Percentiles rank a stretch among this genome's conserved stretches.
These are phyloP conservation scores for Meteorus colon DNA, from an alignment of 2,888 invertebrate genomes.

Conservation along the genomic window DNA sequence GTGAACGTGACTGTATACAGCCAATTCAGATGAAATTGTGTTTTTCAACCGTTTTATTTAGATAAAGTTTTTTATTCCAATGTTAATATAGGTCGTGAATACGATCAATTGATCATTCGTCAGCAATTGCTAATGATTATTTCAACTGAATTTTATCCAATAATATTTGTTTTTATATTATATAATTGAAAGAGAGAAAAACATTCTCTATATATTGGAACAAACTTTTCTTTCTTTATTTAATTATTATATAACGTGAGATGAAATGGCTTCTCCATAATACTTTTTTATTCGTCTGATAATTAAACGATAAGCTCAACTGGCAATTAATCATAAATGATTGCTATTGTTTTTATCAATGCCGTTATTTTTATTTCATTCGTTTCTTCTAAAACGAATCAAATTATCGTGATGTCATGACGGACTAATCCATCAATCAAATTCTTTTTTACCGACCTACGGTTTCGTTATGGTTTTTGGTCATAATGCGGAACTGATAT, in stretches of 20 bases:
- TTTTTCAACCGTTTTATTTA: neutral
- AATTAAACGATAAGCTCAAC: neutral
- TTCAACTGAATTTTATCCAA: neutral
- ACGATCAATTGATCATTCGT: constrained; percentile 18
- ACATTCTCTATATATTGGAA: too few relatives aligned
- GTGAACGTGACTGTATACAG: constrained; percentile 13
- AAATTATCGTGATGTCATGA: neutral
- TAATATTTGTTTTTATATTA: neutral
- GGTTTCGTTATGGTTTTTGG: constrained; percentile 15
- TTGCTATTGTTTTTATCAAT: neutral
- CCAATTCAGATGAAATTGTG: neutral
- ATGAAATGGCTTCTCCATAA: neutral
- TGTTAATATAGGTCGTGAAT: constrained; percentile 32
- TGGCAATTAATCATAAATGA: neutral
- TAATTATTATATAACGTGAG: neutral
- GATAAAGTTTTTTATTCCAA: neutral
- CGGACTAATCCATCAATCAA: neutral
- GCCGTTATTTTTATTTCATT: neutral
- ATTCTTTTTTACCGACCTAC: constrained; percentile 28
- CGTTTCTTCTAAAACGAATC: neutral
- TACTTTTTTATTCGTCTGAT: neutral
- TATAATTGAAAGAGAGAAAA: neutral
- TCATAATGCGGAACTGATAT: neutral
- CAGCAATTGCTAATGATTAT: neutral
- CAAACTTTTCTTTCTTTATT: too few relatives aligned